Base-by-base conservation (phyloP, 2,888 invertebrate genomes). In the Cheilosia vernalis region DNA sequence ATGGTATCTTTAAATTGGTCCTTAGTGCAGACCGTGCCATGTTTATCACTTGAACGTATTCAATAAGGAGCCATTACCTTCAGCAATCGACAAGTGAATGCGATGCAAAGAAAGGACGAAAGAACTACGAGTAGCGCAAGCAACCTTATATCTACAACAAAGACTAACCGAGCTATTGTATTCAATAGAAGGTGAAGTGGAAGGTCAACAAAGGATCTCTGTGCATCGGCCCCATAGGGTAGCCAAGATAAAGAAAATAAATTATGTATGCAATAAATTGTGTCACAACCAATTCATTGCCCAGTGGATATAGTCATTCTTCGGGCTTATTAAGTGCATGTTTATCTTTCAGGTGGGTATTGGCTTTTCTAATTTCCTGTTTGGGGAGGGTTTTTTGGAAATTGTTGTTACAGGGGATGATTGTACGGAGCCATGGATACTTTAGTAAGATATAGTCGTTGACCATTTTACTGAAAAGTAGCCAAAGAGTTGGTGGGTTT, bases 31-130 rank as follows among this genome's bases (percentile, higher is more conserved):
- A 70, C 80, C 76, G 51, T 72, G 76, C 56, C 80, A 85, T 85
- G 80, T 85, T 85, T 85, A 85, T 85, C 85, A 76, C 80, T 76
- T 33, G 76, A 80, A 85, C 80, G 85, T 85, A 80, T 85, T 85
- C 85, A 85, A 85, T 85, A 80, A 85, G 72, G 72, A 72, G 66
- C 80, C 85, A 85, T 85, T 85, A 80, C 76, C 80, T 67, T 76
- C 61, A 61, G 66, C 66, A 72, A 72, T 76, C 85, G 80, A 77
- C 85, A 85, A 85, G 80, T 77, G 80, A 85, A 80, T 85, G 37
- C 61, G 70, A 44, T 78, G 53, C 66, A 55, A 66, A 33, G 60
- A 49, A 67, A 63, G 19, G 24, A 64, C n/a, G 63, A 19, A 67
- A 7, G 21, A 63, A 64, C 56, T 53, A 24, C 40, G 24, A 42